These are phyloP conservation scores for Atherix ibis DNA, from an alignment of 2,888 invertebrate species.

Conservation along the genomic window DNA sequence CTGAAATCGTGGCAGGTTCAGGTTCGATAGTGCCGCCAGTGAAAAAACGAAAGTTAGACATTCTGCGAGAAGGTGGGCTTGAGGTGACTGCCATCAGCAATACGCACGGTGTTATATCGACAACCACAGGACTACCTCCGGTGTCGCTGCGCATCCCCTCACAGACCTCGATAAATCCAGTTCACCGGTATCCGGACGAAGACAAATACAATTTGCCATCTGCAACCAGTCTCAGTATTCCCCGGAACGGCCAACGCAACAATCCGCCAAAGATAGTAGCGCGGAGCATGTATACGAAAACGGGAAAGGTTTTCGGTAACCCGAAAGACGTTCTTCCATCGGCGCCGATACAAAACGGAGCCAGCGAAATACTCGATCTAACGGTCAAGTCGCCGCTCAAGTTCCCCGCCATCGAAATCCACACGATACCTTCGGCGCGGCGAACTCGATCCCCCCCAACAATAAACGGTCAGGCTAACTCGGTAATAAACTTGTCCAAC, in stretches of 20 bases:
- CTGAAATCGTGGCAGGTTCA: not conserved
- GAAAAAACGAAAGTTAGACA: constrained; percentile 56
- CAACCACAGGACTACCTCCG: constrained; percentile 5
- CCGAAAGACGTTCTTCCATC: constrained; percentile 13
- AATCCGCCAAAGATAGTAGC: constrained; percentile 9
- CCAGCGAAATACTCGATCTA: constrained; percentile 9
- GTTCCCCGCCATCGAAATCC: constrained; percentile 9
- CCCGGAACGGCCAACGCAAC: constrained; percentile 2
- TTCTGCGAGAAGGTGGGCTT: constrained; percentile 55
- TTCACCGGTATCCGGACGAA: constrained; percentile 4
- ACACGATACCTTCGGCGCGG: constrained; percentile 8
- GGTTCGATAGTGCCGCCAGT: constrained; percentile 25
- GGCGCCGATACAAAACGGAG: constrained; percentile 1
- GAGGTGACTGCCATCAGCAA: constrained; percentile 51
- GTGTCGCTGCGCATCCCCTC: constrained; percentile 6
- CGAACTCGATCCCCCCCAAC: constrained; percentile 9
- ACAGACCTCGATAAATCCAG: constrained; percentile 2
- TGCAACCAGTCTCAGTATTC: constrained; percentile 7
- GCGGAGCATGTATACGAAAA: constrained; percentile 13
- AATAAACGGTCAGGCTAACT: not conserved
- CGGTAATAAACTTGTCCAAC: constrained; percentile 9
- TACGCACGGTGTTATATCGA: constrained; percentile 9
- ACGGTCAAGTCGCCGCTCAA: constrained; percentile 8
- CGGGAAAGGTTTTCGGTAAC: constrained; percentile 13
- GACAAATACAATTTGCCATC: constrained; percentile 8